Conservation (phyloP, 1,140 invertebrate species). For the Drosophila parvula region DNA sequence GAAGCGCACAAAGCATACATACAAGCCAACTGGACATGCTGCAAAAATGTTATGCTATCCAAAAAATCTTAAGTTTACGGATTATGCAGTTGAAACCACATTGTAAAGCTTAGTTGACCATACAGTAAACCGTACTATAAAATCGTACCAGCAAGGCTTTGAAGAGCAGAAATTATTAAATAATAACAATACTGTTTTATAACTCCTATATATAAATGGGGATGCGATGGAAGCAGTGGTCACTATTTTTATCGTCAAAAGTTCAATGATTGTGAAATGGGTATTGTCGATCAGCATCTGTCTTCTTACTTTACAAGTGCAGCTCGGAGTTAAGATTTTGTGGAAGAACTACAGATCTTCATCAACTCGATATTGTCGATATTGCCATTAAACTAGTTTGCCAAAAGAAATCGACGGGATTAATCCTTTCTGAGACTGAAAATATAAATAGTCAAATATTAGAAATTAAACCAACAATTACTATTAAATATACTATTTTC, state of each 20-base stretch:
- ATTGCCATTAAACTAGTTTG: slow-evolving; percentile 5
- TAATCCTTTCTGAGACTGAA: slow-evolving; percentile 11
- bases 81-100: slow-evolving; percentile 23
- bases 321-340: slow-evolving; percentile 24
- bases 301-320: slow-evolving; percentile 34
- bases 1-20: too few species aligned
- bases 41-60: slow-evolving; percentile 26
- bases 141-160: slow-evolving; percentile 20
- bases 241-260: slow-evolving; percentile 29
- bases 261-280: slow-evolving; percentile 24
- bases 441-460: slow-evolving; percentile 9
- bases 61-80: slow-evolving; percentile 21
- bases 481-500: slow-evolving; percentile 4
- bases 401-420: slow-evolving; percentile 4
- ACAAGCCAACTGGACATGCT: too few species aligned
- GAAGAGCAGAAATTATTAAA: slow-evolving; percentile 16
- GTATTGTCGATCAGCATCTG: slow-evolving; percentile 28
- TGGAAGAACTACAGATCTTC: slow-evolving; percentile 27
- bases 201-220: slow-evolving; percentile 37
- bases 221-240: slow-evolving; percentile 41
- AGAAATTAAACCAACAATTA: slow-evolving; percentile 1
- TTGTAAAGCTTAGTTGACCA: slow-evolving; percentile 39
- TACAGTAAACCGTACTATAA: slow-evolving; percentile 32
- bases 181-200: slow-evolving; percentile 12
- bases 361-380: slow-evolving; percentile 10